Conservation (phyloP, 1,140 invertebrate genomes). For the Drosophila bocki region DNA sequence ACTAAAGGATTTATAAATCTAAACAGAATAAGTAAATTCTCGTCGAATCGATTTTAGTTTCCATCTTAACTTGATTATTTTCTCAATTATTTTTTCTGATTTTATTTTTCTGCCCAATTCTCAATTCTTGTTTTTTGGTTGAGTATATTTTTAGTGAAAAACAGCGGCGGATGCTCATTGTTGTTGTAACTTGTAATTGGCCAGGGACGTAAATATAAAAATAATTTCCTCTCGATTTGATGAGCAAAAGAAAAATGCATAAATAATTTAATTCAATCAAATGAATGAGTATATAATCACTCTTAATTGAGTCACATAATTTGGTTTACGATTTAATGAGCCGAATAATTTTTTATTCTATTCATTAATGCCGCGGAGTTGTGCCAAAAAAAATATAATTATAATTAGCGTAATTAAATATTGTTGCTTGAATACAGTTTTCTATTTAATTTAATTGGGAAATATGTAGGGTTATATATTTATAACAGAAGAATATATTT, state of each 20-base stretch:
- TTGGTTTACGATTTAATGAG: constrained; percentile 36
- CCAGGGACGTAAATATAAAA: constrained; percentile 41
- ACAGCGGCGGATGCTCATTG: constrained; percentile 40
- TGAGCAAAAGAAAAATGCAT: constrained; percentile 27
- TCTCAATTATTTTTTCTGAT: background rate
- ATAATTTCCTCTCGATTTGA: constrained; percentile 38
- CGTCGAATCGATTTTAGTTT: background rate
- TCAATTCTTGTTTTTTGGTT: constrained; percentile 14
- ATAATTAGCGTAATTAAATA: constrained; percentile 3
- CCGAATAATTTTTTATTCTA: constrained; percentile 13
- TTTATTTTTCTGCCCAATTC: constrained; percentile 10
- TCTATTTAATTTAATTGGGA: background rate
- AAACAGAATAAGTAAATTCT: constrained; percentile 3
- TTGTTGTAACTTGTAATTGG: constrained; percentile 57
- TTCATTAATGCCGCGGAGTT: constrained; percentile 4
- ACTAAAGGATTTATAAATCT: background rate
- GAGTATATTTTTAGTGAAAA: constrained; percentile 41
- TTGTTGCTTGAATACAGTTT: background rate
- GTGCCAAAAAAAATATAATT: background rate
- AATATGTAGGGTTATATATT: no score
- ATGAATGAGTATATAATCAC: constrained; percentile 25
- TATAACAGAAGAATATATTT: no score
- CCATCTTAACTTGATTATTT: constrained; percentile 8
- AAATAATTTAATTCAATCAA: constrained; percentile 45
- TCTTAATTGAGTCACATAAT: constrained; percentile 32